Percentiles rank a stretch among this genome's conserved stretches.
Conservation (phyloP, 2,113 vertebrate species). For the Noturus placidus region DNA sequence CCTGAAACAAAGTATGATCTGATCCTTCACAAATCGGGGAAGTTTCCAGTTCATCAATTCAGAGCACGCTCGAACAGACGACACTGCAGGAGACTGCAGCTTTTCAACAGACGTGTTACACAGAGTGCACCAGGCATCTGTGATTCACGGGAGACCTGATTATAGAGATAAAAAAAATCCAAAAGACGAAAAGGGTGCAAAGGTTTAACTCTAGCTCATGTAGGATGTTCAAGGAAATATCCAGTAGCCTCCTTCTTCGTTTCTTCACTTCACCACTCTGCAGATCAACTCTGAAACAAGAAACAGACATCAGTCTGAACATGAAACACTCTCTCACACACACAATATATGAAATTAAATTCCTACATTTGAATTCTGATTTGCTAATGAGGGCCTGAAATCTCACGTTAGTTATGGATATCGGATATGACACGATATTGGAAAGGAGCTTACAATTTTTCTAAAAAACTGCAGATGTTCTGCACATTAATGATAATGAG, state of each 20-base stretch:
- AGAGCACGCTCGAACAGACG: slow-evolving; percentile 24
- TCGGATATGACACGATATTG: not conserved
- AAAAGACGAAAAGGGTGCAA: slow-evolving; percentile 14
- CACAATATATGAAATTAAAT: not conserved
- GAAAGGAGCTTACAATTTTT: too few relatives aligned
- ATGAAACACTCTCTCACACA: not conserved
- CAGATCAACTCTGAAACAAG: slow-evolving; percentile 62
- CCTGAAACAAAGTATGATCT: slow-evolving; percentile 8
- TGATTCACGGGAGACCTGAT: not conserved
- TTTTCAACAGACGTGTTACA: slow-evolving; percentile 18
- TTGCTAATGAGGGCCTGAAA: not conserved
- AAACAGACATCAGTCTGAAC: not conserved
- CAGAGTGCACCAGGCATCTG: slow-evolving; percentile 2
- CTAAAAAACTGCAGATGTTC: too few relatives aligned
- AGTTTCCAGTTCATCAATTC: slow-evolving; percentile 55
- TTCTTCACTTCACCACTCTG: slow-evolving; percentile 39
- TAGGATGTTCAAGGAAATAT: slow-evolving; percentile 28
- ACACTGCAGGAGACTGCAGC: slow-evolving; percentile 1
- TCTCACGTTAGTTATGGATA: not conserved
- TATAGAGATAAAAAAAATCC: slow-evolving; percentile 18
- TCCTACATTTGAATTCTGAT: not conserved
- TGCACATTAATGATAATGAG: too few relatives aligned
- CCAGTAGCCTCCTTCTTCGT: slow-evolving; percentile 8
- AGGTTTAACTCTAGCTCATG: slow-evolving; percentile 35
- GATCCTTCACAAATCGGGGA: slow-evolving; percentile 29